These are phyloP conservation scores for Cathartes aura DNA, from an alignment of 2,113 vertebrate genomes.

Conservation along the genomic window DNA sequence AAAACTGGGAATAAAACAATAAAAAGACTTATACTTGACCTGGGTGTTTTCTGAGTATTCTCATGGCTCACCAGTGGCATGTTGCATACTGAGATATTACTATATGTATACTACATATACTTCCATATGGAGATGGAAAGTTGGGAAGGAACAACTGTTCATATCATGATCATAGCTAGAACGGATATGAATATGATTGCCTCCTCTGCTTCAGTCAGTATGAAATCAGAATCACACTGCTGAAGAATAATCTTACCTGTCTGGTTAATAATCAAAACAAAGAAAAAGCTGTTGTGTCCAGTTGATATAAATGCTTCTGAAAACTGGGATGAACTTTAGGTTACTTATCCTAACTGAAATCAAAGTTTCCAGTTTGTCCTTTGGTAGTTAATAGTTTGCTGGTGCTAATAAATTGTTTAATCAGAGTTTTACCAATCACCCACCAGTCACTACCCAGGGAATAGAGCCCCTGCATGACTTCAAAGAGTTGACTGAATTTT, in stretches of 20 bases:
- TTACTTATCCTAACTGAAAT: not conserved
- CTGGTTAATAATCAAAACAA: not conserved
- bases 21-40: not conserved
- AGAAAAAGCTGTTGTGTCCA: not conserved
- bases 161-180: not conserved
- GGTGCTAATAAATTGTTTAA: not conserved
- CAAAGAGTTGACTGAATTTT: not conserved
- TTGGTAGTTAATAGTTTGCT: not conserved
- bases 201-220: not conserved
- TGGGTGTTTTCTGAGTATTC: not conserved
- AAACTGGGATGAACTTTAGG: not conserved
- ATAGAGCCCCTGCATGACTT: not conserved
- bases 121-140: not conserved
- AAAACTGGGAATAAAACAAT: not conserved
- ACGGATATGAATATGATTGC: not conserved
- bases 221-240: not conserved
- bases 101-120: accelerated
- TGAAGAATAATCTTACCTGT: not conserved
- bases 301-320: not conserved
- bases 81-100: not conserved
- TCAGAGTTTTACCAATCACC: not conserved
- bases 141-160: not conserved
- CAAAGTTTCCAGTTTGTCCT: not conserved
- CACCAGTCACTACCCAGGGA: not conserved
- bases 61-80: not conserved